Percentiles rank a stretch among this genome's conserved stretches.
Conservation (phyloP, 2,113 vertebrate genomes). For the Heterotilapia buettikoferi region DNA sequence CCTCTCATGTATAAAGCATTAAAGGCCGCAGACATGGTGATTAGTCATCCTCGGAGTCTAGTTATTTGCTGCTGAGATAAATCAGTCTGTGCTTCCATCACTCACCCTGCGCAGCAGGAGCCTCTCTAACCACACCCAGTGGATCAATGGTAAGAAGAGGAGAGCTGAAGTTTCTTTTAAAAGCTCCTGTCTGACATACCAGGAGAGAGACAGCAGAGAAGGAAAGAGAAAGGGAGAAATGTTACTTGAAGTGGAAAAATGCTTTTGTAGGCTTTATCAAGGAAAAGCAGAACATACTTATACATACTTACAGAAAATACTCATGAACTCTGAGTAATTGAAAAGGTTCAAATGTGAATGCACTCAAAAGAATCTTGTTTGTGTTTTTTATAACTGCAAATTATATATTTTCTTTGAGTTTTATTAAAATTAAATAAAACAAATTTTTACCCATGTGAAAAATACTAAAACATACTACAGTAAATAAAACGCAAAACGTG, state of each 20-base stretch:
- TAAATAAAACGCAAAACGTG: not conserved
- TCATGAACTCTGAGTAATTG: not conserved
- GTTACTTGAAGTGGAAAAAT: not conserved
- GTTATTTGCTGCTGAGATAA: not conserved
- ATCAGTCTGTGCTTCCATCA: not conserved
- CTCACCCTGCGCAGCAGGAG: conserved; percentile 71
- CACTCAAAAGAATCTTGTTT: not conserved
- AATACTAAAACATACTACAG: not conserved
- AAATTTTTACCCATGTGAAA: not conserved
- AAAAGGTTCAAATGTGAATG: not conserved
- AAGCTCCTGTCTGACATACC: conserved; percentile 74
- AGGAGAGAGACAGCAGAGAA: not conserved
- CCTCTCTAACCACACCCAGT: conserved; percentile 72
- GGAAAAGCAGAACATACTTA: not conserved
- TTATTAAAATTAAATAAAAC: not conserved
- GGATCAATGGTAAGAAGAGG: conserved; percentile 79
- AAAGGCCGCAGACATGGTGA: conserved; percentile 1
- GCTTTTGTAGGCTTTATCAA: not conserved
- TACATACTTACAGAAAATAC: not conserved
- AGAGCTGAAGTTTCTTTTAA: conserved; percentile 88
- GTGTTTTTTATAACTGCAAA: not conserved
- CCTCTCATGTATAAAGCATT: not conserved
- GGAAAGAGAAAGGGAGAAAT: not conserved
- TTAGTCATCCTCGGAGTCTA: conserved; percentile 3
- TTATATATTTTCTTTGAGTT: not conserved